Conservation (phyloP, 1,140 invertebrate genomes). For the Anthonomus grandis region DNA sequence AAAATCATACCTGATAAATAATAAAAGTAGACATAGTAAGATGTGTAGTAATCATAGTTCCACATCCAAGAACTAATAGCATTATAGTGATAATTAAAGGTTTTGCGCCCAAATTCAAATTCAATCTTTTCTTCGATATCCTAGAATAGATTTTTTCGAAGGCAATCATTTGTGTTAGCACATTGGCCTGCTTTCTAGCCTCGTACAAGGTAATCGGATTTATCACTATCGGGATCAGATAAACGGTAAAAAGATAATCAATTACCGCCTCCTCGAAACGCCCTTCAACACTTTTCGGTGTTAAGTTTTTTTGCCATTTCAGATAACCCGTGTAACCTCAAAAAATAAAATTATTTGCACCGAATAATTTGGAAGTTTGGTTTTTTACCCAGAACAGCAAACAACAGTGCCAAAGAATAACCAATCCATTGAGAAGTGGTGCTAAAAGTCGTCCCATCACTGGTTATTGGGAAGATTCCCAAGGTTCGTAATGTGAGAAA, state of each 20-base stretch:
- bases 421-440: slow-evolving; percentile 53
- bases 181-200: slow-evolving; percentile 56
- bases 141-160: slow-evolving; percentile 50
- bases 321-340: slow-evolving; percentile 56
- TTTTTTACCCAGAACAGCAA: slow-evolving; percentile 41
- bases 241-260: slow-evolving; percentile 64
- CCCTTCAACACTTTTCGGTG: slow-evolving; percentile 57
- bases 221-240: slow-evolving; percentile 59
- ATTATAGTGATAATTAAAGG: slow-evolving; percentile 36
- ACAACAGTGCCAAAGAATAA: slow-evolving; percentile 56
- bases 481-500: slow-evolving; percentile 55
- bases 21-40: slow-evolving; percentile 63
- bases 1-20: slow-evolving; percentile 56
- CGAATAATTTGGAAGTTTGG: neutral
- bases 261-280: slow-evolving; percentile 68
- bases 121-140: slow-evolving; percentile 35
- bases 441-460: slow-evolving; percentile 50
- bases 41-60: slow-evolving; percentile 61
- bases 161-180: slow-evolving; percentile 59
- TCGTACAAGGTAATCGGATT: slow-evolving; percentile 63
- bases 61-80: slow-evolving; percentile 57
- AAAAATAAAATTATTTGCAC: neutral
- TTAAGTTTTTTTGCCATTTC: slow-evolving; percentile 57
- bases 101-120: slow-evolving; percentile 39
- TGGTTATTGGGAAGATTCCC: slow-evolving; percentile 58